A percentile compares a stretch with the other conserved stretches of the same genome.
These are phyloP conservation scores for Myanophis thanlyinensis DNA, from an alignment of 2,113 vertebrate genomes.

Conservation along the genomic window DNA sequence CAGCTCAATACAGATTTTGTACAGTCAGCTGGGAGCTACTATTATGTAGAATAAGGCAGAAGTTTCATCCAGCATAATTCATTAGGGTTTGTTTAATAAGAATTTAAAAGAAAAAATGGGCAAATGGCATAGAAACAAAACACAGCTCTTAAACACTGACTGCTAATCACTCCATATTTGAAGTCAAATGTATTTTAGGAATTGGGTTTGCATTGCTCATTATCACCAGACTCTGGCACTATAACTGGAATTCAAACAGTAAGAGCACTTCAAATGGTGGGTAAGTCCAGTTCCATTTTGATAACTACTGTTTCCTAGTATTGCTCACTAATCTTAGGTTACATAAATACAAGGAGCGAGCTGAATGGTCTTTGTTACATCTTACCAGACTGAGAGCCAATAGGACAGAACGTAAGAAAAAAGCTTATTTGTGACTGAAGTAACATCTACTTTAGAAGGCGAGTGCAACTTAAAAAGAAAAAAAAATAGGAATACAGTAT, in stretches of 20 bases:
- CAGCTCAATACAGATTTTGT: neutral
- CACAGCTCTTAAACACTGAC: neutral
- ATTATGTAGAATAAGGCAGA: neutral
- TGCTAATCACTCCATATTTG: neutral
- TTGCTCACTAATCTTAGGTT: neutral
- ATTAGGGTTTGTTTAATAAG: neutral
- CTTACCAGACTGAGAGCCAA: neutral
- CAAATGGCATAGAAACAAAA: neutral
- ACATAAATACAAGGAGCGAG: neutral
- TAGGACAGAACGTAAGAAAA: neutral
- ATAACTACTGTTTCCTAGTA: neutral
- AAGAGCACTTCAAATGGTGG: neutral
- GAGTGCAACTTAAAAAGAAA: neutral
- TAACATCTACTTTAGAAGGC: neutral
- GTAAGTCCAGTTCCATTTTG: neutral
- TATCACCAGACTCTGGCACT: neutral
- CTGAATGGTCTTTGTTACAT: neutral
- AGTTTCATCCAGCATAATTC: neutral
- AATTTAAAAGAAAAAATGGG: neutral
- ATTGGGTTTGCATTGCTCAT: neutral
- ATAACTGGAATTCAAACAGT: neutral
- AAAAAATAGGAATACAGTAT: neutral
- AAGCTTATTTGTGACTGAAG: neutral
- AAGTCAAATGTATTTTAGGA: neutral
- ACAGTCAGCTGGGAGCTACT: neutral